A percentile compares a stretch with the other conserved stretches of the same genome.
Conservation (phyloP, 2,113 vertebrate genomes). For the Castor canadensis region DNA sequence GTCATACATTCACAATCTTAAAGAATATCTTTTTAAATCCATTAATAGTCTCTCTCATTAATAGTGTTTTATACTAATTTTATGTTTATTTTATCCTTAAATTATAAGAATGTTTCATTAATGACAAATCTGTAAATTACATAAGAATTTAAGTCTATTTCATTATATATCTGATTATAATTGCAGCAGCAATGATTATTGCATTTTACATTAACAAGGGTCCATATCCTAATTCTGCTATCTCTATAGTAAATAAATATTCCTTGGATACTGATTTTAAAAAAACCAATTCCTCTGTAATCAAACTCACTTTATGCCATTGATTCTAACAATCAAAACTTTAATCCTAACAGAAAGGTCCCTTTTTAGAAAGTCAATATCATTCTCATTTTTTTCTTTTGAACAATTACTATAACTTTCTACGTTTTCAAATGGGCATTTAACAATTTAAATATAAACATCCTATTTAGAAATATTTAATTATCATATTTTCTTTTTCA, state of each 20-base stretch:
- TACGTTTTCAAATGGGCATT: neutral
- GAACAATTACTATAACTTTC: neutral
- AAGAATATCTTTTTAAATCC: neutral
- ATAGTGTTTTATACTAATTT: neutral
- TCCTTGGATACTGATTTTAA: neutral
- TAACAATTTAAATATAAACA: neutral
- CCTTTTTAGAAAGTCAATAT: neutral
- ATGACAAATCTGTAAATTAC: too few relatives aligned
- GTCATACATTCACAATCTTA: neutral
- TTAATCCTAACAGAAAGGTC: neutral
- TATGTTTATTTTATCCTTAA: conserved; percentile 31
- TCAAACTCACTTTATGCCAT: neutral
- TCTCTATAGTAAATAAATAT: neutral
- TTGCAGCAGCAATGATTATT: neutral
- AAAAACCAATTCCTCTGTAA: neutral
- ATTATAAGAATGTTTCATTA: too few relatives aligned
- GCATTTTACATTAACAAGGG: neutral
- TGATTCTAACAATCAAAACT: neutral
- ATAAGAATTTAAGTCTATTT: neutral
- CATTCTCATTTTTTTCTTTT: neutral
- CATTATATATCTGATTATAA: neutral
- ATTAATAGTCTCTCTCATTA: neutral
- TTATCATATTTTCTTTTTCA: neutral
- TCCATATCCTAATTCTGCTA: neutral
- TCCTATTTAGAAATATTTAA: neutral